Evolutionary conservation across 2,797 vertebrate species (phyloP), one percentile per base, ranked within the genome.

Genomic region (Squalus acanthias): DNA sequence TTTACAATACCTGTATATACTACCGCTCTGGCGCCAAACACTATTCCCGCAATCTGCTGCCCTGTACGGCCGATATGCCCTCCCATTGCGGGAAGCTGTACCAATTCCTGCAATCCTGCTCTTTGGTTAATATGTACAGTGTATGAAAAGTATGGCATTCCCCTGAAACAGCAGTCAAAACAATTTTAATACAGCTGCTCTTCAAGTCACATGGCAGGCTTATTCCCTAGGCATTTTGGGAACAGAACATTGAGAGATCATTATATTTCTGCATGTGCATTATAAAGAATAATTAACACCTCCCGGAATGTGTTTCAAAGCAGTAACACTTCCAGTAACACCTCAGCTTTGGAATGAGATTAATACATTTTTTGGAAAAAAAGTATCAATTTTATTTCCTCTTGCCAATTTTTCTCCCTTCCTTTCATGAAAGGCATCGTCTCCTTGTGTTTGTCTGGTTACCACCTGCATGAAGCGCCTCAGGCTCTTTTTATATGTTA

Each of bases 201-300:
- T 6, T 85, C 82, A 33, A 89, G 87, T 89, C 57, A 60, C 87
- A 33, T 89, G 57, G 53, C 26, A 12, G 87, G 10, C 87, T 60
- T 29, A 89, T 89, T 60, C 26, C 53, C 53, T 57, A 57, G 24
- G 53, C 24, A 24, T 60, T 89, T 89, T 2, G 12, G 87, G 57
- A 89, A 33, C 87, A 26, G 82, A 60, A 89, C 87, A 89, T 89
- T 60, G 57, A 60, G 53, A 60, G 87, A 89, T 89, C 53, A 7
- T 89, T 89, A 60, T 89, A 53, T 89, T 85, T 50, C 82, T 85
- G 82, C 82, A 85, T 85, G 17, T 85, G 46, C 46, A 50, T 85
- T 60, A 89, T 89, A 60, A 89, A 60, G 87, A 33, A 89, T 89
- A 89, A 89, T 29, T 89, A 89, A 89, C 53, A 89, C 87, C 87